Conservation (phyloP, 92 coral and sea anemone species). For the Phymanthus crucifer region DNA sequence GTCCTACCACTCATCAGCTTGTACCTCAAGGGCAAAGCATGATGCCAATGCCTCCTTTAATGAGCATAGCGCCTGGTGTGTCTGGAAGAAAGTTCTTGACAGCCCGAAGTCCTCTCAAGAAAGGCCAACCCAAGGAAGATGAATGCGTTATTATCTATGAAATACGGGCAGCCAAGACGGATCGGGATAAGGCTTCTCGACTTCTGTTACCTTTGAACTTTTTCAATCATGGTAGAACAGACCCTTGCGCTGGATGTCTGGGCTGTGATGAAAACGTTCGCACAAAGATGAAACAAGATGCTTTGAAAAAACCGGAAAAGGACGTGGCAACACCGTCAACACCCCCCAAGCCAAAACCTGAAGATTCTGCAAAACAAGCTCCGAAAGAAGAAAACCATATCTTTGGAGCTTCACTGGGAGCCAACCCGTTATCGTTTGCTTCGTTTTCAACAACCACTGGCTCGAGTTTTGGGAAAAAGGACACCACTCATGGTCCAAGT, state of each 20-base stretch:
- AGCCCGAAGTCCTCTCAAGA: conserved; percentile 56
- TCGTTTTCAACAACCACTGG: conserved; percentile 54
- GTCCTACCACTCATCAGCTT: conserved; percentile 19
- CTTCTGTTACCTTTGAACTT: conserved; percentile 82
- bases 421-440: conserved; percentile 61
- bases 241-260: conserved; percentile 60
- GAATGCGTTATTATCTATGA: conserved; percentile 79
- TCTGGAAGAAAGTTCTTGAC: conserved; percentile 62
- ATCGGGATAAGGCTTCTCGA: conserved; percentile 77
- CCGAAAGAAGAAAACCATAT: conserved; percentile 17
- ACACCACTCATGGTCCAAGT: not conserved
- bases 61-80: conserved; percentile 30
- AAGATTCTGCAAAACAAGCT: conserved; percentile 15
- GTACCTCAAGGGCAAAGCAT: not conserved
- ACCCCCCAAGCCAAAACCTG: conserved; percentile 24
- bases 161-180: conserved; percentile 60
- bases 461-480: conserved; percentile 36
- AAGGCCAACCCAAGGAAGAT: conserved; percentile 57
- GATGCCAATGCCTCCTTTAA: not conserved
- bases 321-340: not conserved
- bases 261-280: conserved; percentile 47
- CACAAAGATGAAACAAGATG: conserved; percentile 10
- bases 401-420: conserved; percentile 68
- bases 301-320: not conserved
- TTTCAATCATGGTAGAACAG: conserved; percentile 58